Evolutionary conservation across 2,113 vertebrate species (phyloP).

Genomic region (Castor canadensis): DNA sequence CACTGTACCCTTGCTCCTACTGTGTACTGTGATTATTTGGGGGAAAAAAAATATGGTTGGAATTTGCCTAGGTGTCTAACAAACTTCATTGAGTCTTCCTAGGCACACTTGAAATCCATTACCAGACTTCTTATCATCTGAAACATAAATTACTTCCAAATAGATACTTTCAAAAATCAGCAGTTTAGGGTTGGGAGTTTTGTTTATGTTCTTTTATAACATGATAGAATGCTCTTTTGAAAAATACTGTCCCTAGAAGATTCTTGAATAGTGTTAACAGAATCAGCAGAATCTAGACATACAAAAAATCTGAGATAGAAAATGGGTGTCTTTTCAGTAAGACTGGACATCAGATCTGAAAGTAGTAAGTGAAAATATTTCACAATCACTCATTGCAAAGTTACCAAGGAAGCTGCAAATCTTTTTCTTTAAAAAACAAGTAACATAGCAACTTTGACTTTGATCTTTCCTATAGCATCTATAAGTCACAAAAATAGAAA

Average conservation of each 20-base stretch:
- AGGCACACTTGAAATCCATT: background rate
- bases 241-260: background rate
- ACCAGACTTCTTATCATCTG: background rate
- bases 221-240: background rate
- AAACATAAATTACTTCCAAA: constrained; percentile 7
- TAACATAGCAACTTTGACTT: background rate
- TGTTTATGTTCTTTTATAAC: background rate
- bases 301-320: background rate
- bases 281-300: background rate
- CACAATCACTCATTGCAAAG: background rate
- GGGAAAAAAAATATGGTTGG: constrained; percentile 10
- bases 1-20: background rate
- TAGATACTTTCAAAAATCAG: constrained; percentile 1
- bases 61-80: background rate
- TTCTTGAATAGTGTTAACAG: background rate
- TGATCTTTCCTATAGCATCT: background rate
- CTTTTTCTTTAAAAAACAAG: constrained; percentile 7
- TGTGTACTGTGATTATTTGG: background rate
- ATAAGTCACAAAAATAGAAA: background rate
- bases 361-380: constrained; percentile 28
- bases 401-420: constrained; percentile 1
- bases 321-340: background rate
- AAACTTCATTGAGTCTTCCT: background rate
- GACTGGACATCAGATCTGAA: background rate
- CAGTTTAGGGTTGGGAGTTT: background rate